Evolutionary conservation across 2,797 vertebrate genomes (phyloP).

Genomic region (Enteromius afrohamiltoni): DNA sequence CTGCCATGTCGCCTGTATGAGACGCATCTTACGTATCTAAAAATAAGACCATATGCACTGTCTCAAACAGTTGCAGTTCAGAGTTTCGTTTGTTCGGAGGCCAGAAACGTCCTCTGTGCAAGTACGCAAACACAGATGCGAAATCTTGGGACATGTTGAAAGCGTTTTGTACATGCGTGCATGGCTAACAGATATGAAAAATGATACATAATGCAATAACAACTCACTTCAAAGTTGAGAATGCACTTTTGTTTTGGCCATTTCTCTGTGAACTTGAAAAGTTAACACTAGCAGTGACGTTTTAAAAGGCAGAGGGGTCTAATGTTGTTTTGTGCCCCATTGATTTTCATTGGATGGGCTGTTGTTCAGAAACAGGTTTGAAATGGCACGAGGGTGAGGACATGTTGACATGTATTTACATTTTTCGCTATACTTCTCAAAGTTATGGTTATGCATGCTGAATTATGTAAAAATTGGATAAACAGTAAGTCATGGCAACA

Average conservation of each 20-base stretch:
- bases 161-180: not conserved
- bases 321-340: not conserved
- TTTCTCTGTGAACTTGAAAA: constrained; percentile 1
- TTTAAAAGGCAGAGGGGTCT: not conserved
- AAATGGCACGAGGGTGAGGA: not conserved
- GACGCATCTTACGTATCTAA: not conserved
- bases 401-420: not conserved
- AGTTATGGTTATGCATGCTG: not conserved
- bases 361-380: not conserved
- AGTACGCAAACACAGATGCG: constrained; percentile 17
- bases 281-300: not conserved
- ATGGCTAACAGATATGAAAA: not conserved
- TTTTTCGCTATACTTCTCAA: not conserved
- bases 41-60: constrained; percentile 25
- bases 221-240: constrained; percentile 4
- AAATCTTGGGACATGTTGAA: not conserved
- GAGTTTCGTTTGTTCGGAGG: not conserved
- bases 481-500: not conserved
- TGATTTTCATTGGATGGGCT: not conserved
- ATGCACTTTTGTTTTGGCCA: not conserved
- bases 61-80: constrained; percentile 5
- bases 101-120: not conserved
- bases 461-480: not conserved
- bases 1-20: not conserved
- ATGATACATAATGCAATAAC: not conserved